phyloP scores from a whole-genome alignment of 1,140 invertebrate species.

The Ylistrum balloti region DNA sequence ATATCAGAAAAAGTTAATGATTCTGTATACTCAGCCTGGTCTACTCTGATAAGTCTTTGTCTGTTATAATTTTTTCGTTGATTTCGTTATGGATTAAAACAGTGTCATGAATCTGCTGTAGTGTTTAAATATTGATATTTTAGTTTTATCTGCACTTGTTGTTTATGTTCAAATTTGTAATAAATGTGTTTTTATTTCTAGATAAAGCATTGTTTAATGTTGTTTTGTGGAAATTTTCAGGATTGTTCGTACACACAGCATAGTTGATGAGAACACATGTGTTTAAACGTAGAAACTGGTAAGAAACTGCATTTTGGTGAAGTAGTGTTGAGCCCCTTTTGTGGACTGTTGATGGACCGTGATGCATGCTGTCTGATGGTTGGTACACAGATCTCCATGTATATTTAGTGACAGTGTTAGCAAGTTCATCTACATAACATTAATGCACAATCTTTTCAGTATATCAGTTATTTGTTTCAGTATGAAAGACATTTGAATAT shows the following conservation, averaged over 20 bases:
- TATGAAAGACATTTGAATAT: neutral
- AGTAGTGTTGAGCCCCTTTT: constrained; percentile 1
- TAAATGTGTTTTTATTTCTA: constrained; percentile 26
- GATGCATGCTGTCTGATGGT: constrained; percentile 14
- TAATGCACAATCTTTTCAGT: constrained; percentile 1
- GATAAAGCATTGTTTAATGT: neutral
- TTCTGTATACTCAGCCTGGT: no score
- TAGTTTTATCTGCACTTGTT: neutral
- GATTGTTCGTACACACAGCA: constrained; percentile 31
- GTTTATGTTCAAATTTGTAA: neutral
- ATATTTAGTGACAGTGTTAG: neutral
- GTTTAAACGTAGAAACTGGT: neutral
- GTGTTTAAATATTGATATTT: neutral
- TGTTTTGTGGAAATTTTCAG: constrained; percentile 35
- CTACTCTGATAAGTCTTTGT: no score
- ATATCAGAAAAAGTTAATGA: no score
- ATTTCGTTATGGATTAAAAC: neutral
- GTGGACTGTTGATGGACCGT: constrained; percentile 14
- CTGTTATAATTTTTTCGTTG: no score
- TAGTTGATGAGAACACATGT: constrained; percentile 38
- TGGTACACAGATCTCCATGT: constrained; percentile 26
- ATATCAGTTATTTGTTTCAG: neutral
- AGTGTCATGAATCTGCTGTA: neutral
- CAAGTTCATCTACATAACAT: neutral
- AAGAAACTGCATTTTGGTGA: constrained; percentile 6